phyloP scores from a whole-genome alignment of 2,888 invertebrate genomes.

The Calameuta idolon region DNA sequence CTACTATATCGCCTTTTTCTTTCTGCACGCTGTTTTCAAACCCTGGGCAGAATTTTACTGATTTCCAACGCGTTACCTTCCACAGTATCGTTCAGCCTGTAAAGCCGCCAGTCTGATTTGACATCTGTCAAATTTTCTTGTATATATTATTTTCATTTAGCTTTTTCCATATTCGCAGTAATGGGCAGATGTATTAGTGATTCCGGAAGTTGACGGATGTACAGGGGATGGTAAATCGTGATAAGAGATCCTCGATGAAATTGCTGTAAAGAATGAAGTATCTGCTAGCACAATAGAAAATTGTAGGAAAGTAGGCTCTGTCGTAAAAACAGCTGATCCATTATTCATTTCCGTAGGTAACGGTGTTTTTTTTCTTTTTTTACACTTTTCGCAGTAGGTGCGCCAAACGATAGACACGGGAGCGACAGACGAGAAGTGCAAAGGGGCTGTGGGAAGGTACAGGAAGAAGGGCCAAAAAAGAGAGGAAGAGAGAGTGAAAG shows the following conservation, averaged over 20 bases:
- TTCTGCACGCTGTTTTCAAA: neutral
- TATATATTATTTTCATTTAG: neutral
- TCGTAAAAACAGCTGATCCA: conserved; percentile 38
- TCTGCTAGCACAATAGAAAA: neutral
- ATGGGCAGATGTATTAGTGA: neutral
- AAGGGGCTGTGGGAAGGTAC: no score
- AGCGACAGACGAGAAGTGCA: neutral
- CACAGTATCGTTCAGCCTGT: neutral
- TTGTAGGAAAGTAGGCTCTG: conserved; percentile 7
- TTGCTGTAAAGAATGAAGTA: neutral
- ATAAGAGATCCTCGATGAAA: neutral
- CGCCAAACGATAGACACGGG: conserved; percentile 10
- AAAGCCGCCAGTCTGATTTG: neutral
- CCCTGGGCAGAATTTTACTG: neutral
- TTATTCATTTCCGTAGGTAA: conserved; percentile 42
- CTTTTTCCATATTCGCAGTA: neutral
- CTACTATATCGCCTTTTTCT: neutral
- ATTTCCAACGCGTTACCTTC: neutral
- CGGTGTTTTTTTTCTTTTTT: conserved; percentile 25
- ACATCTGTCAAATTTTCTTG: neutral
- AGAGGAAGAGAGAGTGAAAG: no score
- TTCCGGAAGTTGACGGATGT: neutral
- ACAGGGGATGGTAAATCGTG: neutral
- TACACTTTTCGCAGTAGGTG: conserved; percentile 30
- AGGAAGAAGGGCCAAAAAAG: no score